Base-by-base conservation (phyloP, 2,113 vertebrate species). In the Candoia aspera region DNA sequence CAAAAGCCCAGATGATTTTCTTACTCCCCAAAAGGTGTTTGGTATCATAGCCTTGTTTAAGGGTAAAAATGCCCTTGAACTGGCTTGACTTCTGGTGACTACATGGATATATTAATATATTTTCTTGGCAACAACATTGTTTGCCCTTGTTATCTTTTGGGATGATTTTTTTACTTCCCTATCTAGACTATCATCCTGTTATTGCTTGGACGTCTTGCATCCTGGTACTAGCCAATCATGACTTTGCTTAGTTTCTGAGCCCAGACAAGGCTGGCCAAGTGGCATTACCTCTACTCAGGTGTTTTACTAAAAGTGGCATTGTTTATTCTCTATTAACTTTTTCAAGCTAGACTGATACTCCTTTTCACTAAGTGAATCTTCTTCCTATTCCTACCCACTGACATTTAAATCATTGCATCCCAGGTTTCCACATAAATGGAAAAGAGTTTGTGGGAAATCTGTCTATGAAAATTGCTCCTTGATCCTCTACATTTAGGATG, bases 261-360 rank as follows among this genome's bases (percentile, higher is more conserved):
- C 33, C 68, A 21, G 15, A 79, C 15, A 79, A 68, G 13, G 64
- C 33, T 73, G 13, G 13, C n/a, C n/a, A 73, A 79, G 33, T 79
- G 33, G 15, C 33, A 79, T 42, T 79, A 37, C 17, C 8, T 42
- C 19, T 79, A 37, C 73, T 79, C 33, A 9, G n/a, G n/a, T 42
- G 19, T 73, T 73, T 73, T 15, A 6, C 15, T 37, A 21, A 42
- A 79, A 37, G 8, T 42, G 33, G 19, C 17, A 79, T 79, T 90
- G 92, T 59, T 89, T 93, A 64, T 42, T 54, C 33, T 53, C 53
- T 95, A 87, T 84, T 94, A 92, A 87, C 90, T 90, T 93, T 92
- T 92, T 89, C 86, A 90, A 91, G 90, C 13, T 46, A 84, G 57
- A 54, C n/a, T 46, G 23, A 46, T 37, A 5, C 42, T 83, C 26